These are phyloP conservation scores for Taxidea taxus DNA, from an alignment of 2,113 vertebrate species.

Conservation along the genomic window DNA sequence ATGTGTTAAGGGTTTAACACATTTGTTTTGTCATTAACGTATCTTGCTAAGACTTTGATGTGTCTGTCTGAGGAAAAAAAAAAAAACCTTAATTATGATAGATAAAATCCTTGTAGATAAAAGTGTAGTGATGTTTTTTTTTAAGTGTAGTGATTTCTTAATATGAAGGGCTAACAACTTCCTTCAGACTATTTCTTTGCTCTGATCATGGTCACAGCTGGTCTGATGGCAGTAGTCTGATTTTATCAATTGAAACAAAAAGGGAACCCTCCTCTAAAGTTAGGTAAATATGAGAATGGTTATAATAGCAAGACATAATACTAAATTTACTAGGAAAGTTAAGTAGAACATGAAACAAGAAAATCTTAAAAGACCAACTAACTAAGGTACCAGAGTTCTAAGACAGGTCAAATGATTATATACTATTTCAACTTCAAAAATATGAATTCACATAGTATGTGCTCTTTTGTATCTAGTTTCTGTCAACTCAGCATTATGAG, in stretches of 20 bases:
- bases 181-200: neutral
- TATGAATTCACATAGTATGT: neutral
- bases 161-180: neutral
- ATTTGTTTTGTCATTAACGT: neutral
- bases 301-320: neutral
- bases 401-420: neutral
- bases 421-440: neutral
- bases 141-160: neutral
- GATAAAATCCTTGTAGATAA: neutral
- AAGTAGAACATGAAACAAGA: neutral
- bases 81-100: neutral
- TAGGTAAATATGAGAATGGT: neutral
- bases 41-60: neutral
- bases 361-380: neutral
- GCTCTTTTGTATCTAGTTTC: neutral
- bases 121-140: neutral
- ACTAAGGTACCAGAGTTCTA: neutral
- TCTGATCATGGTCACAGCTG: neutral
- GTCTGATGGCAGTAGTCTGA: neutral
- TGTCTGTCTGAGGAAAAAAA: neutral
- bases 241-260: neutral
- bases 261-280: neutral
- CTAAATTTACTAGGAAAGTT: neutral
- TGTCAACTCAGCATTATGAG: neutral
- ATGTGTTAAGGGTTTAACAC: neutral